A percentile compares a stretch with the other conserved stretches of the same genome.
Evolutionary conservation across 2,888 invertebrate genomes (phyloP).

Genomic region (Smittia aterrima): DNA sequence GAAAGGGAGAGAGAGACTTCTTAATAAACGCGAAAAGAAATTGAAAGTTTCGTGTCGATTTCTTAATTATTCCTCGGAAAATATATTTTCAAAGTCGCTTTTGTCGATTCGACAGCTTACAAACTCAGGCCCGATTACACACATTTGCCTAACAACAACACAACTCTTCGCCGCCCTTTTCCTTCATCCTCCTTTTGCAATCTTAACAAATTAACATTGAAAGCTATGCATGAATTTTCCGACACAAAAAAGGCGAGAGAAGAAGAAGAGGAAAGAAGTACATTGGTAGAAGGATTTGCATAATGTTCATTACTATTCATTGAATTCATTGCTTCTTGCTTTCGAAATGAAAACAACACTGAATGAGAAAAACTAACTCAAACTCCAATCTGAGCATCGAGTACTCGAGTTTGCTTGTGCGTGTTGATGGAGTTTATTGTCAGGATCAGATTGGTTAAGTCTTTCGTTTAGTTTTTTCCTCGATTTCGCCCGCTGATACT

Average conservation of each 20-base stretch:
- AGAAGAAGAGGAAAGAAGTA: constrained; percentile 10
- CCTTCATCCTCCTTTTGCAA: constrained; percentile 15
- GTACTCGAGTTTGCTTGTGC: constrained; percentile 11
- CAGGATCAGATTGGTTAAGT: constrained; percentile 30
- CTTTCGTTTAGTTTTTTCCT: constrained; percentile 11
- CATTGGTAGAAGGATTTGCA: constrained; percentile 40
- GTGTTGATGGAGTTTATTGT: constrained; percentile 38
- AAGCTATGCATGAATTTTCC: constrained; percentile 25
- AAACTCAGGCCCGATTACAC: background rate
- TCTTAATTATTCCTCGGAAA: background rate
- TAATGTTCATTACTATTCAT: constrained; percentile 41
- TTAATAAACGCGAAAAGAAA: constrained; percentile 4
- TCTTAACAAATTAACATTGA: constrained; percentile 39
- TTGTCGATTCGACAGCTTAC: no score
- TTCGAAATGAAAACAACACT: constrained; percentile 5
- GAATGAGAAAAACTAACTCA: background rate
- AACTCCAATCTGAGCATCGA: background rate
- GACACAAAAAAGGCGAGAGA: constrained; percentile 3
- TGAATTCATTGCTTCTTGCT: constrained; percentile 30
- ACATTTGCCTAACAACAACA: constrained; percentile 6
- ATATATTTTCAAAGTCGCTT: no score
- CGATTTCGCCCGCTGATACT: background rate
- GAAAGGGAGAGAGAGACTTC: background rate
- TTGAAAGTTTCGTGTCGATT: background rate
- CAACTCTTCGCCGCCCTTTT: background rate